These are phyloP conservation scores for Eugnorisma glareosa DNA, from an alignment of 2,888 invertebrate species.

Conservation along the genomic window DNA sequence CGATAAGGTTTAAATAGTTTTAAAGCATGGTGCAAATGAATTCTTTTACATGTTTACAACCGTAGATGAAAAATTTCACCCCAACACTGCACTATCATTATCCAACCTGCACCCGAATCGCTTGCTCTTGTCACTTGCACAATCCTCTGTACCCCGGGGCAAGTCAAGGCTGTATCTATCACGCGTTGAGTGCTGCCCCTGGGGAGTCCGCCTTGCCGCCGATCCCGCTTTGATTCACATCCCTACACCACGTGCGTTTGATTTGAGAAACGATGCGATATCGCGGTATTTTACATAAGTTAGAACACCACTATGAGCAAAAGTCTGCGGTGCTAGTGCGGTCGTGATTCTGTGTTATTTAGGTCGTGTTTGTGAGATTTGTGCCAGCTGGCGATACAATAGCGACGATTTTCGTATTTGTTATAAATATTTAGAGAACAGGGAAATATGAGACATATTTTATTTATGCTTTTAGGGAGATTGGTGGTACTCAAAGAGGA, in stretches of 20 bases:
- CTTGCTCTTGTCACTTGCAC: slow-evolving; percentile 27
- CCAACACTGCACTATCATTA: background rate
- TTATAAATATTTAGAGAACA: slow-evolving; percentile 22
- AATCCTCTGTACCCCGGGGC: slow-evolving; percentile 45
- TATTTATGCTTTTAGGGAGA: slow-evolving; percentile 10
- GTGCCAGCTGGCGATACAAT: slow-evolving; percentile 5
- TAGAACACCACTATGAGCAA: slow-evolving; percentile 34
- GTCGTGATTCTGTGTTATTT: slow-evolving; percentile 20
- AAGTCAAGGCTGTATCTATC: slow-evolving; percentile 64
- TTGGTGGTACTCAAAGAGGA: background rate
- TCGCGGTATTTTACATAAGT: slow-evolving; percentile 48
- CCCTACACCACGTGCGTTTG: slow-evolving; percentile 55
- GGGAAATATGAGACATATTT: background rate
- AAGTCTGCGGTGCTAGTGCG: slow-evolving; percentile 24
- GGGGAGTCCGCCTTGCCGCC: slow-evolving; percentile 57
- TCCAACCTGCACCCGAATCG: background rate
- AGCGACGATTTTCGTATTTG: background rate
- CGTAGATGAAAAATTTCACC: background rate
- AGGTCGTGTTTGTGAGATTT: slow-evolving; percentile 16
- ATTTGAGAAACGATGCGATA: slow-evolving; percentile 60
- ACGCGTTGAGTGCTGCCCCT: slow-evolving; percentile 66
- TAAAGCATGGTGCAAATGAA: background rate
- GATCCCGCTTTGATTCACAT: slow-evolving; percentile 53
- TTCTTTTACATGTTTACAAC: background rate
- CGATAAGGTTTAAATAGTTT: background rate